Percentiles rank a stretch among this genome's conserved stretches.
Conservation (phyloP, 2,888 invertebrate species). For the Oegoconia quadripuncta region DNA sequence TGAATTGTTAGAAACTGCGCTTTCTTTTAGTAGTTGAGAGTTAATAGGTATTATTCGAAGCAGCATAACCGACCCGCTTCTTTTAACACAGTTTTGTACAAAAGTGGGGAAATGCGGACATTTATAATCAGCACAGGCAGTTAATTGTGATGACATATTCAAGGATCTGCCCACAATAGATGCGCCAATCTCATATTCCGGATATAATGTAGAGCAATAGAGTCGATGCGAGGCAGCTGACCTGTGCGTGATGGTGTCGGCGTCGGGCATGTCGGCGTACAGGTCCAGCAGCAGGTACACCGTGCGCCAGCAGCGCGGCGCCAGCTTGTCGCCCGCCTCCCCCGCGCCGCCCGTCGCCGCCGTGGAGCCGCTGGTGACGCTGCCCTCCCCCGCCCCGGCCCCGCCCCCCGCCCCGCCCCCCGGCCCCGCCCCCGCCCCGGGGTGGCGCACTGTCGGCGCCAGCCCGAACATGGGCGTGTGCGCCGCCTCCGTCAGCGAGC, state of each 20-base stretch:
- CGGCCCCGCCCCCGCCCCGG: slow-evolving; percentile 17
- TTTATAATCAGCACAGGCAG: no score
- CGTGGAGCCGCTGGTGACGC: slow-evolving; percentile 15
- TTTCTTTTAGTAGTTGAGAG: no score
- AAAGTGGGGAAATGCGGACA: no score
- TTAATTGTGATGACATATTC: no score
- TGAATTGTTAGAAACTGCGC: no score
- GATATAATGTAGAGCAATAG: not conserved
- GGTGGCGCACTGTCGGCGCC: slow-evolving; percentile 13
- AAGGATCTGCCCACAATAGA: no score
- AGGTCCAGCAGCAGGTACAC: slow-evolving; percentile 94
- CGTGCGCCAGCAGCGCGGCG: slow-evolving; percentile 95
- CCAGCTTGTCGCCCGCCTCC: slow-evolving; percentile 53
- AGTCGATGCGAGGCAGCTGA: slow-evolving; percentile 21
- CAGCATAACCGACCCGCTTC: no score
- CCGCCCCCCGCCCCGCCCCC: slow-evolving; percentile 49
- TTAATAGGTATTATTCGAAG: no score
- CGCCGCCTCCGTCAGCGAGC: slow-evolving; percentile 87
- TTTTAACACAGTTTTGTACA: no score
- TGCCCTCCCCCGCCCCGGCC: slow-evolving; percentile 45
- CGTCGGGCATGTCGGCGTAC: slow-evolving; percentile 96
- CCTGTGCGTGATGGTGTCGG: slow-evolving; percentile 92
- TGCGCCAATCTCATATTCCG: no score
- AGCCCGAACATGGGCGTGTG: slow-evolving; percentile 81
- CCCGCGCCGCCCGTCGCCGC: slow-evolving; percentile 22